Evolutionary conservation across 2,797 vertebrate species (phyloP).

Genomic region (Yasuhikotakia modesta): DNA sequence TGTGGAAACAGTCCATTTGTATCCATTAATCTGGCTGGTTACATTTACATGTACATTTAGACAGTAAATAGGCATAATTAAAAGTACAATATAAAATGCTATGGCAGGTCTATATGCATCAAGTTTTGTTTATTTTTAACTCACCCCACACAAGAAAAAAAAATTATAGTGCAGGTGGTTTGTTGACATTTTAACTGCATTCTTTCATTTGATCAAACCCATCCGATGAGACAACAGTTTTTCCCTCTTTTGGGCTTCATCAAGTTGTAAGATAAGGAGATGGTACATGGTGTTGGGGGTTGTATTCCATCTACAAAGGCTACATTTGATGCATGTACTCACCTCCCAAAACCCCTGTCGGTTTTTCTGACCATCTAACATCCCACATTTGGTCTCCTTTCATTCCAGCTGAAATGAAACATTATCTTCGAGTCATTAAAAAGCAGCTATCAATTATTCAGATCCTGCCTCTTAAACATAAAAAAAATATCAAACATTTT

Average conservation of each 20-base stretch:
- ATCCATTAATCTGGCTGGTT: too few species aligned
- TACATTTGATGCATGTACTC: constrained; percentile 39
- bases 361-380: constrained; percentile 9
- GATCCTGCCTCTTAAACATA: constrained; percentile 48
- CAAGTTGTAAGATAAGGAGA: constrained; percentile 19
- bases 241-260: constrained; percentile 9
- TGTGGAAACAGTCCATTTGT: too few species aligned
- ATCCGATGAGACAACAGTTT: too few species aligned
- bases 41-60: neutral
- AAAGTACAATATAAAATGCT: too few species aligned
- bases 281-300: neutral
- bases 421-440: constrained; percentile 54
- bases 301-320: constrained; percentile 31
- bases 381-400: neutral
- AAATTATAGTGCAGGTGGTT: neutral
- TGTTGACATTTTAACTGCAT: constrained; percentile 1
- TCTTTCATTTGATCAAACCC: too few species aligned
- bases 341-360: neutral
- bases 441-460: constrained; percentile 55
- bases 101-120: too few species aligned
- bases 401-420: constrained; percentile 13
- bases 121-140: too few species aligned
- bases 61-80: too few species aligned
- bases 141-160: neutral
- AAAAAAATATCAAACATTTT: constrained; percentile 51